A percentile compares a stretch with the other conserved stretches of the same genome.
phyloP scores from a whole-genome alignment of 2,113 vertebrate species.

The Anoplopoma fimbria region DNA sequence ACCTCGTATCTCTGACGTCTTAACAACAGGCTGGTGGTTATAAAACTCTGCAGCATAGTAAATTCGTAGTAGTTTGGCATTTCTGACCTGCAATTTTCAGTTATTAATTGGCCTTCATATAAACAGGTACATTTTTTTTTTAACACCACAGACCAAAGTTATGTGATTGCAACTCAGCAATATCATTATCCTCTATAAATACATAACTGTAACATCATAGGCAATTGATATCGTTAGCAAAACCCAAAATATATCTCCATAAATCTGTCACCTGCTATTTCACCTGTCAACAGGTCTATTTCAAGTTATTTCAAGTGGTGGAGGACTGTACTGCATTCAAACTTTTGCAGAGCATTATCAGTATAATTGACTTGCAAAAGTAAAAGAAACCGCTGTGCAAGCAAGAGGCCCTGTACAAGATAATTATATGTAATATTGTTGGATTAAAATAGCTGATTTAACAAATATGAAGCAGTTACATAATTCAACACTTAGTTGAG shows the following conservation, averaged over 20 bases:
- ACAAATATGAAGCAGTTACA: background rate
- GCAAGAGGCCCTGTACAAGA: background rate
- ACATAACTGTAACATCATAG: background rate
- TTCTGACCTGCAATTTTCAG: background rate
- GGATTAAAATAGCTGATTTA: background rate
- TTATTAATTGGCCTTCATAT: background rate
- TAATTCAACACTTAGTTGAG: background rate
- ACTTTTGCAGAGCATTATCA: background rate
- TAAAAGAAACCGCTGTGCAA: background rate
- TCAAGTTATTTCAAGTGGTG: background rate
- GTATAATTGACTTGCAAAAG: background rate
- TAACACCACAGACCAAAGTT: background rate
- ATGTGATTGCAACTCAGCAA: background rate
- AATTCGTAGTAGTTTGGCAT: background rate
- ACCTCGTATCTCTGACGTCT: conserved; percentile 4
- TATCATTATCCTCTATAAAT: background rate
- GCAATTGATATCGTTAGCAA: background rate
- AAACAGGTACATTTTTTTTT: background rate
- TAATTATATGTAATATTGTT: background rate
- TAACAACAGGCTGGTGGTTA: background rate
- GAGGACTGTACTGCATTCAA: background rate
- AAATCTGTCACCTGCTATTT: background rate
- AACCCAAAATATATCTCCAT: background rate
- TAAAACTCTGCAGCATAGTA: background rate
- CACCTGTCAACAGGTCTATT: background rate